Conservation (phyloP, 2,113 vertebrate genomes). For the Bagarius yarrelli region DNA sequence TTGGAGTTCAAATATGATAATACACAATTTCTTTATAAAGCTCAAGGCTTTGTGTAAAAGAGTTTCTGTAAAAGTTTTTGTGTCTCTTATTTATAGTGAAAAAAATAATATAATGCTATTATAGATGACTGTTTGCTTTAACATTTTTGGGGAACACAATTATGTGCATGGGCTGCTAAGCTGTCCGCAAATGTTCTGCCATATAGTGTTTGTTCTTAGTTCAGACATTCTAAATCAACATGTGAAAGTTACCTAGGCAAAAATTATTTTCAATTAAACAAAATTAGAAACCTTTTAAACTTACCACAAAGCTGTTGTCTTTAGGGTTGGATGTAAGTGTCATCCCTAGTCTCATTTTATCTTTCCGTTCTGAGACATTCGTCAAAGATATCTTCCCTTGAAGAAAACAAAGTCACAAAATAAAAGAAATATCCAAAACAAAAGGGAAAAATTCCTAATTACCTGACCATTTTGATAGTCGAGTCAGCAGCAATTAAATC, state of each 20-base stretch:
- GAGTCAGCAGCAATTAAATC: slow-evolving; percentile 40
- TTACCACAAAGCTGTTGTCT: slow-evolving; percentile 97
- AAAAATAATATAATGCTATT: too few relatives aligned
- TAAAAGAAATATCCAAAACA: slow-evolving; percentile 26
- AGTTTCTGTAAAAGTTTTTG: too few relatives aligned
- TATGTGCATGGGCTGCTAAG: too few relatives aligned
- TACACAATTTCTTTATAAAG: too few relatives aligned
- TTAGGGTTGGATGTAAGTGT: slow-evolving; percentile 87
- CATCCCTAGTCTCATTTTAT: slow-evolving; percentile 97
- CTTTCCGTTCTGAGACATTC: slow-evolving; percentile 93
- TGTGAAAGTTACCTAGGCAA: background rate
- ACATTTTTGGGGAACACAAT: too few relatives aligned
- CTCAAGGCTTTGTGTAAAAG: too few relatives aligned
- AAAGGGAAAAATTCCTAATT: background rate
- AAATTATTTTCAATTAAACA: background rate
- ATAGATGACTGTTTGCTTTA: too few relatives aligned
- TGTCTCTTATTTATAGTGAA: too few relatives aligned
- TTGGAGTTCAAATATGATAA: too few relatives aligned
- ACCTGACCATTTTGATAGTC: slow-evolving; percentile 41
- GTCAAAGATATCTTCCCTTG: slow-evolving; percentile 94
- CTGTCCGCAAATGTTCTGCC: too few relatives aligned
- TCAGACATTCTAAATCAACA: background rate
- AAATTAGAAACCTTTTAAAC: slow-evolving; percentile 40
- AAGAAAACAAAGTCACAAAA: slow-evolving; percentile 51
- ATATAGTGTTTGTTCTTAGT: background rate